Percentiles rank a stretch among this genome's conserved stretches.
phyloP scores from a whole-genome alignment of 2,113 vertebrate species.

The Platanista minor region DNA sequence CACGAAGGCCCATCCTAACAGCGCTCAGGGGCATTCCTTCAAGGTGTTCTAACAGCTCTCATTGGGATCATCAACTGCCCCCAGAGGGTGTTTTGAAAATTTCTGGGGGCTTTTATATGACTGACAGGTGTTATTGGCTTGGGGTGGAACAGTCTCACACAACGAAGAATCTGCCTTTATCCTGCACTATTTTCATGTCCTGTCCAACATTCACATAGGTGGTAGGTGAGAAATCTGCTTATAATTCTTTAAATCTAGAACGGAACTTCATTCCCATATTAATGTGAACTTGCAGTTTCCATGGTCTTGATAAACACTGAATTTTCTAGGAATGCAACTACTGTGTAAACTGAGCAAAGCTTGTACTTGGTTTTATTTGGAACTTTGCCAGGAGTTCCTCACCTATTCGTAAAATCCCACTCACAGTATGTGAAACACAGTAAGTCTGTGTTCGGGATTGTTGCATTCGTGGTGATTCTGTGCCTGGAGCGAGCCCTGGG shows the following conservation, averaged over 20 bases:
- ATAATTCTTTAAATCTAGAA: slow-evolving; percentile 13
- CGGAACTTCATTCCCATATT: slow-evolving; percentile 41
- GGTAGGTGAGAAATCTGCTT: slow-evolving; percentile 15
- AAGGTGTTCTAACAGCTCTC: neutral
- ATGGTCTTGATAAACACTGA: neutral
- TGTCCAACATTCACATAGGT: neutral
- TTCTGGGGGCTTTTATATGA: neutral
- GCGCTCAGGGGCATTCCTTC: neutral
- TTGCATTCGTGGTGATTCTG: rapidly evolving
- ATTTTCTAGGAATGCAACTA: slow-evolving; percentile 20
- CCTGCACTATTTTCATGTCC: neutral
- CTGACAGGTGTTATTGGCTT: neutral
- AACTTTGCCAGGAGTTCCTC: slow-evolving; percentile 29
- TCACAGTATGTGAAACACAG: neutral
- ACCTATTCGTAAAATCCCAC: neutral
- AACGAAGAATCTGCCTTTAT: neutral
- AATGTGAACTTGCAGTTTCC: slow-evolving; percentile 16
- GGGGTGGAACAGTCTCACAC: neutral
- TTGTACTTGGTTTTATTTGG: neutral
- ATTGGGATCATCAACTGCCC: neutral
- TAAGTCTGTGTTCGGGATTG: neutral
- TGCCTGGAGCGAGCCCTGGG: rapidly evolving
- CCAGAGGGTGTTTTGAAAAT: neutral
- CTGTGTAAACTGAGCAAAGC: neutral
- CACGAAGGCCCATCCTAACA: rapidly evolving